Conservation (phyloP, 2,797 vertebrate species). For the Molossus molossus region DNA sequence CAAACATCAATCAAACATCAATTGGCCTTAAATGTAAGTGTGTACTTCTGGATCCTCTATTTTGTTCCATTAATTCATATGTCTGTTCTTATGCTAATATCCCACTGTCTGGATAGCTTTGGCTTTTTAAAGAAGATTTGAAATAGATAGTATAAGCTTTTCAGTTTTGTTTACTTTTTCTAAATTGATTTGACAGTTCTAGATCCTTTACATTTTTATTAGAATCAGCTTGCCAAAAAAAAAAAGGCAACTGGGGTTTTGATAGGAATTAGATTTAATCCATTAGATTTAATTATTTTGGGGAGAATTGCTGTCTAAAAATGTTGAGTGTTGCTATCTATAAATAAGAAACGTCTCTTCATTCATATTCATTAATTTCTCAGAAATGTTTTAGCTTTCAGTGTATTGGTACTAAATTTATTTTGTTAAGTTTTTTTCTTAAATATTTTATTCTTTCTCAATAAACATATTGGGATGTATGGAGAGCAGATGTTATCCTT, state of each 20-base stretch:
- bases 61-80: neutral
- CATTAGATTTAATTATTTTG: neutral
- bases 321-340: neutral
- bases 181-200: neutral
- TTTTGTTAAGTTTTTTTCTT: neutral
- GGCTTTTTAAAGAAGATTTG: slow-evolving; percentile 9
- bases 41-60: neutral
- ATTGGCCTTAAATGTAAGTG: neutral
- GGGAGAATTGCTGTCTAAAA: neutral
- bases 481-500: neutral
- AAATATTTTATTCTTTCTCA: neutral
- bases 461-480: neutral
- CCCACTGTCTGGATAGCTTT: neutral
- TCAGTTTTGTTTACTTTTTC: neutral
- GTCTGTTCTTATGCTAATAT: neutral
- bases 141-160: slow-evolving; percentile 15
- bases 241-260: neutral
- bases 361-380: slow-evolving; percentile 13
- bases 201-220: slow-evolving; percentile 8
- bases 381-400: neutral
- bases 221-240: neutral
- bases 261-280: neutral
- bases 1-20: neutral
- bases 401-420: neutral
- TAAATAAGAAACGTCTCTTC: neutral